A percentile compares a stretch with the other conserved stretches of the same genome.
Evolutionary conservation across 1,140 invertebrate species (phyloP).

Genomic region (Sogatella furcifera): DNA sequence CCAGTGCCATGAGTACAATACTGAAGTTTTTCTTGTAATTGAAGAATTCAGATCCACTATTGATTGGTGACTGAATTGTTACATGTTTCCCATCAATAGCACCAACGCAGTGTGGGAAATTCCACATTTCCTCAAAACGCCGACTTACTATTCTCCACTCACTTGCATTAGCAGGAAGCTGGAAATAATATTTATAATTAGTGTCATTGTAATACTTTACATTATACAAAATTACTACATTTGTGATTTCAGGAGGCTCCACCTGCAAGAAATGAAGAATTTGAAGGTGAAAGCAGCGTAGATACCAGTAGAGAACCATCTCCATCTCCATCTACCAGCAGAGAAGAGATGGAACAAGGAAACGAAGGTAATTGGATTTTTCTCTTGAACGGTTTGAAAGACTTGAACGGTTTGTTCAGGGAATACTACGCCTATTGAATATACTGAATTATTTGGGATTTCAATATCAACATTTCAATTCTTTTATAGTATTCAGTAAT

Average conservation of each 20-base stretch:
- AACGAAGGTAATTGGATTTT: too few species aligned
- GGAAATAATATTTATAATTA: neutral
- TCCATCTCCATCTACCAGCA: too few species aligned
- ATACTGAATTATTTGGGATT: too few species aligned
- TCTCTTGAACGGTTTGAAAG: too few species aligned
- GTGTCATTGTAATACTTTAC: too few species aligned
- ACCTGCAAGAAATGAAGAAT: neutral
- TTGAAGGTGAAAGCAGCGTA: too few species aligned
- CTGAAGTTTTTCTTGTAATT: constrained; percentile 35
- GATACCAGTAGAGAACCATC: too few species aligned
- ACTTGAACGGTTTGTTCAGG: too few species aligned
- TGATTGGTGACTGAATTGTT: constrained; percentile 30
- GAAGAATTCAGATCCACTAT: constrained; percentile 29
- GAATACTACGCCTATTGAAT: too few species aligned
- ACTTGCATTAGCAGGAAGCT: neutral
- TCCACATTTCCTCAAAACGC: neutral
- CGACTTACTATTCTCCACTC: neutral
- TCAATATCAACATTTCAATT: too few species aligned
- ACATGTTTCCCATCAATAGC: constrained; percentile 33
- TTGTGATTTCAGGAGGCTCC: neutral
- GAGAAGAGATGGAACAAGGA: too few species aligned
- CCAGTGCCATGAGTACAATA: constrained; percentile 34
- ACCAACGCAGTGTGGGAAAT: neutral
- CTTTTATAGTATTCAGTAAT: too few species aligned
- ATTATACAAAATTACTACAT: neutral